These are phyloP conservation scores for Ornithorhynchus anatinus DNA, from an alignment of 2,113 vertebrate species.

Conservation along the genomic window DNA sequence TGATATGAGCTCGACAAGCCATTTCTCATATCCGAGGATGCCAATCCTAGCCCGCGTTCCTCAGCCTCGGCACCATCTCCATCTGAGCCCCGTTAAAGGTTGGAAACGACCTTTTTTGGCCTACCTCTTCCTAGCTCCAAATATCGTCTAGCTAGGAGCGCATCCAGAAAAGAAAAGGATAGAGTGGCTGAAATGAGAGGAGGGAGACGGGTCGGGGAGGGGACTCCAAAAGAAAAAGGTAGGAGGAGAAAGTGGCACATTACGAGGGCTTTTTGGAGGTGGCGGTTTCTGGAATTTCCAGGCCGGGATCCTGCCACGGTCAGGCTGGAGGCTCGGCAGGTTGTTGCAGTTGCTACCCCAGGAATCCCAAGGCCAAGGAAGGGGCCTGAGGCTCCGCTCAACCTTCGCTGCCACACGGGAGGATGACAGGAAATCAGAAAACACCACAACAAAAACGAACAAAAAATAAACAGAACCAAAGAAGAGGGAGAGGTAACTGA, in stretches of 20 bases:
- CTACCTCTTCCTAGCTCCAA: slow-evolving; percentile 21
- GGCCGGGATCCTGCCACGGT: slow-evolving; percentile 79
- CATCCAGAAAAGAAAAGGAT: slow-evolving; percentile 46
- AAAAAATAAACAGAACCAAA: slow-evolving; percentile 61
- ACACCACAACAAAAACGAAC: slow-evolving; percentile 42
- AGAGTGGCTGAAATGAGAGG: slow-evolving; percentile 22
- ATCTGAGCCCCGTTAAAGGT: neutral
- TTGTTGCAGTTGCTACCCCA: slow-evolving; percentile 82
- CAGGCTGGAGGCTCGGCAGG: slow-evolving; percentile 85
- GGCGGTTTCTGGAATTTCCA: slow-evolving; percentile 75
- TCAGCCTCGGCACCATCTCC: no score
- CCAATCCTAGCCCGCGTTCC: neutral
- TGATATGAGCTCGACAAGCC: slow-evolving; percentile 43
- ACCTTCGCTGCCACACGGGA: slow-evolving; percentile 88
- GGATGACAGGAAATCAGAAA: slow-evolving; percentile 75
- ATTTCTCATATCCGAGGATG: slow-evolving; percentile 26
- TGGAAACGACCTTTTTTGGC: slow-evolving; percentile 10
- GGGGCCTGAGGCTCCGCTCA: slow-evolving; percentile 89
- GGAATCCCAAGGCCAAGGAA: slow-evolving; percentile 83
- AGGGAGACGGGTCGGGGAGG: neutral
- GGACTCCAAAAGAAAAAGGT: slow-evolving; percentile 45
- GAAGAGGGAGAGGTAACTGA: slow-evolving; percentile 75
- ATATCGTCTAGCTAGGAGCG: neutral
- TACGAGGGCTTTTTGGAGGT: slow-evolving; percentile 82
- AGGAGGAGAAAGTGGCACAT: slow-evolving; percentile 72